Conservation (phyloP, 1,140 invertebrate genomes). For the Cyclina sinensis region DNA sequence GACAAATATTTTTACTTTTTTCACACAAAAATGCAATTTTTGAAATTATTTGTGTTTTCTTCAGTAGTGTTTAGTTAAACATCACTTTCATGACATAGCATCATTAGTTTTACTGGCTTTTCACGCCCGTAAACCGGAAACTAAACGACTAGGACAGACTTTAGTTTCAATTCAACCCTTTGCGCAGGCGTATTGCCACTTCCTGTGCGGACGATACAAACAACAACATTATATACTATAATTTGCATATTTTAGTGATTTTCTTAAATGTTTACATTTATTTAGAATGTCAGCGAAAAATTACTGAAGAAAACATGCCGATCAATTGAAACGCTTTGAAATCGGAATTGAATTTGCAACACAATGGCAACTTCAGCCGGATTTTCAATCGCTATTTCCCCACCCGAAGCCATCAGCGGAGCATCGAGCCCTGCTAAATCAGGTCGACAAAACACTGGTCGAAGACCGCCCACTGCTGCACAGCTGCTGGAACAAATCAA, state of each 20-base stretch:
- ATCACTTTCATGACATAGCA: no score
- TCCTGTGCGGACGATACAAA: constrained; percentile 55
- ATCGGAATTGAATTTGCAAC: not conserved
- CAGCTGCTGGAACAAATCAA: constrained; percentile 80
- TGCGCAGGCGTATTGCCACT: not conserved
- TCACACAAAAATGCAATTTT: no score
- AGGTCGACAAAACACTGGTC: not conserved
- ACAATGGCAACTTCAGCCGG: constrained; percentile 59
- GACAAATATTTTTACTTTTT: no score
- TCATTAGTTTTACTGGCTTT: no score
- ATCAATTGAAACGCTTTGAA: not conserved
- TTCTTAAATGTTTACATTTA: not conserved
- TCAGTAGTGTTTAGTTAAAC: no score
- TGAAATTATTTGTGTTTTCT: no score
- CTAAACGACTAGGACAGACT: no score
- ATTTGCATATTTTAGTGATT: no score
- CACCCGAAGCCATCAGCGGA: constrained; percentile 47
- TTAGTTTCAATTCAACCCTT: no score
- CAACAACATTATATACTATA: not conserved
- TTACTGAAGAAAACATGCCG: not conserved
- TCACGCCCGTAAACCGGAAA: no score
- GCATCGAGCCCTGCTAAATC: constrained; percentile 38
- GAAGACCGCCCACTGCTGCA: constrained; percentile 69
- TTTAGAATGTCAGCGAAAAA: not conserved
- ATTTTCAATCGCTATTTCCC: constrained; percentile 63